Conservation (phyloP, 2,888 invertebrate species). For the Plusia festucae region DNA sequence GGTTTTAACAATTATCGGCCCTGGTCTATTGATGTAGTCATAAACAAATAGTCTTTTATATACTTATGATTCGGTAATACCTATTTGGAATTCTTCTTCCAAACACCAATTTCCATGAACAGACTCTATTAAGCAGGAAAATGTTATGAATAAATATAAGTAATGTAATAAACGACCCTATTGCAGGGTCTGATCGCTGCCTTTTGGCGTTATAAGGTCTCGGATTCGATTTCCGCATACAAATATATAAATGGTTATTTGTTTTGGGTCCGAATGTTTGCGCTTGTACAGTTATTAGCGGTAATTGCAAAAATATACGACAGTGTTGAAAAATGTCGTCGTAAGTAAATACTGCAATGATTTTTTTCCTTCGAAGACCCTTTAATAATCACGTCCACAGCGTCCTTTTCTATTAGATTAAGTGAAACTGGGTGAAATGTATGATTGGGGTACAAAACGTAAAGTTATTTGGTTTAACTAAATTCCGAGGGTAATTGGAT, state of each 20-base stretch:
- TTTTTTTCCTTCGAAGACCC: not conserved
- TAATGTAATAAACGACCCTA: slow-evolving; percentile 5
- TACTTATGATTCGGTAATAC: not conserved
- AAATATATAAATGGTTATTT: slow-evolving; percentile 1
- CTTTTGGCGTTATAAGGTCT: slow-evolving; percentile 2
- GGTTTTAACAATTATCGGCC: too few relatives aligned
- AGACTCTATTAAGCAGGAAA: not conserved
- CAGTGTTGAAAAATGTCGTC: not conserved
- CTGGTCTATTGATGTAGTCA: not conserved
- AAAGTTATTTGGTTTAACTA: not conserved
- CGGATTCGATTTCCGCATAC: slow-evolving; percentile 6
- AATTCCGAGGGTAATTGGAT: not conserved
- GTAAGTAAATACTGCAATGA: not conserved
- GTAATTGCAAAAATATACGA: not conserved
- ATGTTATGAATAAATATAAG: slow-evolving; percentile 4
- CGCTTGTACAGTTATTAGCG: not conserved
- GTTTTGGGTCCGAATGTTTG: slow-evolving; percentile 2
- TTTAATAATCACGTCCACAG: not conserved
- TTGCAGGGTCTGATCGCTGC: slow-evolving; percentile 1
- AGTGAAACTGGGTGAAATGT: not conserved
- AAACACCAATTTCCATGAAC: not conserved
- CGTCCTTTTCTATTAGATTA: slow-evolving; percentile 3
- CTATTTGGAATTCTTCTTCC: not conserved
- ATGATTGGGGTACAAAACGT: not conserved
- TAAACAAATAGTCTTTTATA: not conserved